Evolutionary conservation across 2,113 vertebrate genomes (phyloP).

Genomic region (Rhinogobius similis): DNA sequence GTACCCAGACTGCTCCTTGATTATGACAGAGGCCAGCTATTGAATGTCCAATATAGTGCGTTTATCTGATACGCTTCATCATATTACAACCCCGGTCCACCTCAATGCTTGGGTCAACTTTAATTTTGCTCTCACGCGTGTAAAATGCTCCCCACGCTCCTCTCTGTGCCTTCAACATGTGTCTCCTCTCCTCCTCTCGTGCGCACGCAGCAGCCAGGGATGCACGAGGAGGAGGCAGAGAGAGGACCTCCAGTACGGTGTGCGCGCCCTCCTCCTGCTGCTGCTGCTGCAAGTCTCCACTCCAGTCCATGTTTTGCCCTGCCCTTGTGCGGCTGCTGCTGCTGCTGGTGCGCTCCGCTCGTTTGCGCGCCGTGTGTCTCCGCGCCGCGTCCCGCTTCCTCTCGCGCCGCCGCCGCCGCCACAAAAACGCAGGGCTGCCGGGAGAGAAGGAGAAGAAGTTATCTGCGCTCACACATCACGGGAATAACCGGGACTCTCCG

Average conservation of each 20-base stretch:
- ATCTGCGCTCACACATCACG: conserved; percentile 53
- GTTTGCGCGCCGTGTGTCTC: neutral
- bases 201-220: conserved; percentile 31
- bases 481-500: conserved; percentile 41
- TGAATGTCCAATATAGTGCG: neutral
- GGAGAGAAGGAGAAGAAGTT: conserved; percentile 76
- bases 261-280: conserved; percentile 34
- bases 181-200: conserved; percentile 10
- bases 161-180: conserved; percentile 33
- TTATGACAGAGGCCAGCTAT: neutral
- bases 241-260: conserved; percentile 32
- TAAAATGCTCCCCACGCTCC: neutral
- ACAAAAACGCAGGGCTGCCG: conserved; percentile 49
- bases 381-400: conserved; percentile 46
- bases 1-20: neutral
- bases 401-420: conserved; percentile 16
- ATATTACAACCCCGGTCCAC: neutral
- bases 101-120: neutral
- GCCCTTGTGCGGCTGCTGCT: conserved; percentile 43
- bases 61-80: neutral
- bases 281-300: conserved; percentile 13
- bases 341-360: conserved; percentile 61
- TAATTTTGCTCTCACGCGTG: neutral
- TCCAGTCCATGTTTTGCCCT: conserved; percentile 5
- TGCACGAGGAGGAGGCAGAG: conserved; percentile 28